These are phyloP conservation scores for Drosophila fungiperda DNA, from an alignment of 2,888 invertebrate genomes.

Conservation along the genomic window DNA sequence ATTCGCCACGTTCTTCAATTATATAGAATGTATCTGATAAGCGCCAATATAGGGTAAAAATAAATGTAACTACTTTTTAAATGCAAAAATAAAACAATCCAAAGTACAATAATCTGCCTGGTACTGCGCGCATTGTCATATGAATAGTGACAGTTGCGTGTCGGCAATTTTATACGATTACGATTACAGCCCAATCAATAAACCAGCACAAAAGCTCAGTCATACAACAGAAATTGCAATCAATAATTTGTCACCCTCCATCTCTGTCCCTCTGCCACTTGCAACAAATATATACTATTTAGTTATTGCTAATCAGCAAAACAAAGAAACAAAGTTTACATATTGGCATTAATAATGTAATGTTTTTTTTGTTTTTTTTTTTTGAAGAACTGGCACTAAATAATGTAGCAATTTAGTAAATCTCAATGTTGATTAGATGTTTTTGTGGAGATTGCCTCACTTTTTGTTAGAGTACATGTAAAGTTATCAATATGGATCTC, in stretches of 20 bases:
- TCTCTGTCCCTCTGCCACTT: background rate
- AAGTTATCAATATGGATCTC: constrained; percentile 8
- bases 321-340: background rate
- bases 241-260: constrained; percentile 6
- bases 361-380: background rate
- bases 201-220: constrained; percentile 4
- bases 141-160: constrained; percentile 23
- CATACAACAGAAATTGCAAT: constrained; percentile 10
- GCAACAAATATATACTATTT: background rate
- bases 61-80: background rate
- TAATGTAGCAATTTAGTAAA: background rate
- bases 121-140: background rate
- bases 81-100: background rate
- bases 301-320: background rate
- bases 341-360: background rate
- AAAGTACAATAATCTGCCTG: background rate
- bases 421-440: background rate
- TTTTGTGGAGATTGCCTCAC: background rate
- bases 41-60: background rate
- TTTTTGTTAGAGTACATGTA: constrained; percentile 1
- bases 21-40: background rate
- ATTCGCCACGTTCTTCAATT: background rate
- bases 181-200: constrained; percentile 33
- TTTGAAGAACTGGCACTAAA: background rate
- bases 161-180: constrained; percentile 1